phyloP scores from a whole-genome alignment of 2,888 invertebrate species.

The Meandrusa payeni region DNA sequence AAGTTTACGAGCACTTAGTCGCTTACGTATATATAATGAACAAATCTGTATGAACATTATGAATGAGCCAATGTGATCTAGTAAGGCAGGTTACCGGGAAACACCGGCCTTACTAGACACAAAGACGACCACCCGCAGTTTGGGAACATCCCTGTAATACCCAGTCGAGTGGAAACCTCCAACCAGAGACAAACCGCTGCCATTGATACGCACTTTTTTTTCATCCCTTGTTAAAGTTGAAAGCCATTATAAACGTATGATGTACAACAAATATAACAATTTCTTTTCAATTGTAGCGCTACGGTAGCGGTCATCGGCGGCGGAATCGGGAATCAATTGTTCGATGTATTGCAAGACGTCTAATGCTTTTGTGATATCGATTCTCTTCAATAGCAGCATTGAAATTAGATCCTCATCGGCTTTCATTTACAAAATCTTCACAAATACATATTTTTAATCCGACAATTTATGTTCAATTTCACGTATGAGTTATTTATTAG shows the following conservation, averaged over 20 bases:
- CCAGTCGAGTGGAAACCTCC: slow-evolving; percentile 61
- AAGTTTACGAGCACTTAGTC: not conserved
- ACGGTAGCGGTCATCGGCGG: slow-evolving; percentile 35
- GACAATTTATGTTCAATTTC: slow-evolving; percentile 30
- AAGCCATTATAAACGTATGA: slow-evolving; percentile 19
- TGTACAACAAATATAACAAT: slow-evolving; percentile 21
- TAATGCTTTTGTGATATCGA: slow-evolving; percentile 17
- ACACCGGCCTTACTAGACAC: slow-evolving; percentile 12
- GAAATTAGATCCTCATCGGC: slow-evolving; percentile 31
- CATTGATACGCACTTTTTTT: slow-evolving; percentile 43
- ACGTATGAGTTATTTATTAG: not conserved
- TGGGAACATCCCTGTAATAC: slow-evolving; percentile 39
- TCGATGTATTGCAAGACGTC: slow-evolving; percentile 40
- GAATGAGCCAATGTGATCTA: slow-evolving; percentile 47
- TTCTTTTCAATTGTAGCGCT: slow-evolving; percentile 5
- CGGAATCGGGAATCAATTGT: slow-evolving; percentile 62
- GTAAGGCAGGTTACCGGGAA: slow-evolving; percentile 24
- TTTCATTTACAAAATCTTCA: slow-evolving; percentile 43
- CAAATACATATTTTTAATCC: slow-evolving; percentile 40
- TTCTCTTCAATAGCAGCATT: slow-evolving; percentile 28
- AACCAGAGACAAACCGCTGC: slow-evolving; percentile 42
- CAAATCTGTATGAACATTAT: slow-evolving; percentile 16
- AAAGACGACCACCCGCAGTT: slow-evolving; percentile 64
- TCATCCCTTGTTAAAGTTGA: slow-evolving; percentile 28
- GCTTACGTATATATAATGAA: not conserved